Conservation (phyloP, 2,888 invertebrate genomes). For the Mythimna albipuncta region DNA sequence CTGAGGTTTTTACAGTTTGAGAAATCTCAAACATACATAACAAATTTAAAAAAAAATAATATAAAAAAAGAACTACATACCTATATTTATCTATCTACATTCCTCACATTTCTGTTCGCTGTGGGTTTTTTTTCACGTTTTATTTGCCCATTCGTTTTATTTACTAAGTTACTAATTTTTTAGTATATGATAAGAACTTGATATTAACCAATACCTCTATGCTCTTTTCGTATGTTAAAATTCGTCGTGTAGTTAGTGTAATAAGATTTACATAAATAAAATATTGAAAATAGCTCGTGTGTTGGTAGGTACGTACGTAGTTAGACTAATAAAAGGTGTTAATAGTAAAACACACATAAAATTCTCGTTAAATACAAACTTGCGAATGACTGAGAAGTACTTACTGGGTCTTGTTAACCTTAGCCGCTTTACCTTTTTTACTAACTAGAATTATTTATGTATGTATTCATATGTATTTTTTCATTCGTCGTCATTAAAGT, state of each 20-base stretch:
- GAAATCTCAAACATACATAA: too few relatives aligned
- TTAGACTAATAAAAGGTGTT: neutral
- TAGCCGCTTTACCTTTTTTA: neutral
- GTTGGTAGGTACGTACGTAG: neutral
- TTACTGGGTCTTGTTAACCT: neutral
- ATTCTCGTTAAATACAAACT: neutral
- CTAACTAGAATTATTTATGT: neutral
- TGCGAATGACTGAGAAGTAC: neutral
- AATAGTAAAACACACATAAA: neutral
- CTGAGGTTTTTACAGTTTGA: too few relatives aligned
- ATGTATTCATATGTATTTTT: too few relatives aligned
- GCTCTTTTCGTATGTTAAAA: neutral
- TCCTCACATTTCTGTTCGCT: too few relatives aligned
- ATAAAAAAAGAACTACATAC: too few relatives aligned
- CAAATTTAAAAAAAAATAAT: too few relatives aligned
- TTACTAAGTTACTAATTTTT: neutral
- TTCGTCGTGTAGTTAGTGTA: neutral
- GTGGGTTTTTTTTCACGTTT: too few relatives aligned
- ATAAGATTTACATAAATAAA: neutral
- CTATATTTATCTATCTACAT: too few relatives aligned
- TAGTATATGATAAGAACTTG: neutral
- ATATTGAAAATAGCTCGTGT: neutral
- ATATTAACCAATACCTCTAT: neutral
- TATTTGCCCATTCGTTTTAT: too few relatives aligned
- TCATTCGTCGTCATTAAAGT: too few relatives aligned